These are phyloP conservation scores for Protobothrops mucrosquamatus DNA, from an alignment of 2,113 vertebrate genomes.

Conservation along the genomic window DNA sequence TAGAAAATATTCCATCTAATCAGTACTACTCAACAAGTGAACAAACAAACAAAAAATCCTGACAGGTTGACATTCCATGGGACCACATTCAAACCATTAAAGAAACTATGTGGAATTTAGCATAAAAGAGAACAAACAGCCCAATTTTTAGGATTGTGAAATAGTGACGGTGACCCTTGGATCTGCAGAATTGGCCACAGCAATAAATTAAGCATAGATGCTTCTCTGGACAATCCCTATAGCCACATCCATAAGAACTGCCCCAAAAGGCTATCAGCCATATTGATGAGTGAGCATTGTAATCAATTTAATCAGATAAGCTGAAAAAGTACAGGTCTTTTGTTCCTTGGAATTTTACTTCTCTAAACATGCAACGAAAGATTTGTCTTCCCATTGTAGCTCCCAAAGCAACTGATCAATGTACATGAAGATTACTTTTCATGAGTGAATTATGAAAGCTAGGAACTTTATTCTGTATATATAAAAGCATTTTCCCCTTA, in stretches of 20 bases:
- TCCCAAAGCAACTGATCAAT: not conserved
- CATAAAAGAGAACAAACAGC: not conserved
- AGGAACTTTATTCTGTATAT: not conserved
- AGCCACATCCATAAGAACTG: not conserved
- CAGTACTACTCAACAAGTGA: not conserved
- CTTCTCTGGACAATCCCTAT: not conserved
- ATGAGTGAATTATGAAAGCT: not conserved
- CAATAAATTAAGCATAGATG: not conserved
- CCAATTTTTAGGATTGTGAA: not conserved
- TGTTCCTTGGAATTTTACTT: not conserved
- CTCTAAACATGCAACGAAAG: not conserved
- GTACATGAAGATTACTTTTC: not conserved
- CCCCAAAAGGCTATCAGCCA: not conserved
- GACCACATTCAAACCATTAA: slow-evolving; percentile 6
- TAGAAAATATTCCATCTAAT: not conserved
- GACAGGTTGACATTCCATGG: not conserved
- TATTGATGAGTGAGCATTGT: not conserved
- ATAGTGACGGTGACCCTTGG: not conserved
- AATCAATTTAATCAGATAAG: not conserved
- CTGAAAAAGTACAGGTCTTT: not conserved
- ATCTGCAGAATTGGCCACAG: not conserved
- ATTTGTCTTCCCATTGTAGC: not conserved
- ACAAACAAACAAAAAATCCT: not conserved
- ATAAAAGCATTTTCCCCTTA: not conserved
- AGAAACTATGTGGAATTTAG: not conserved